Percentiles rank a stretch among this genome's conserved stretches.
These are phyloP conservation scores for Taenaris catops DNA, from an alignment of 2,888 invertebrate species.

Conservation along the genomic window DNA sequence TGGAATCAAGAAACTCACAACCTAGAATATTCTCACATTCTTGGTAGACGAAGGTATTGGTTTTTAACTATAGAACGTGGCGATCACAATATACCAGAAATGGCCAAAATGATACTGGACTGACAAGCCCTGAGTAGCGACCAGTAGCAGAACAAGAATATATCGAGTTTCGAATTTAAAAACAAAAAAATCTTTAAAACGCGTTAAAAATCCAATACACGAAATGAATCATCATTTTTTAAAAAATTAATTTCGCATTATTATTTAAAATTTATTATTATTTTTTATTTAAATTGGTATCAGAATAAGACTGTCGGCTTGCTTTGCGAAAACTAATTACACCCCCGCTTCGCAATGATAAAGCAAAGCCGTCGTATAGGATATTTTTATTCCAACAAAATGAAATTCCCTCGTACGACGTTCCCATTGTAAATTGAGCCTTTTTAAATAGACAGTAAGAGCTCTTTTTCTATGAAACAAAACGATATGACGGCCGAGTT, in stretches of 20 bases:
- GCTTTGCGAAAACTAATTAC: constrained; percentile 76
- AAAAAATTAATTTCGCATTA: background rate
- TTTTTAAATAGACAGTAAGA: constrained; percentile 18
- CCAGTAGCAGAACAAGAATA: no score
- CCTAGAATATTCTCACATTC: no score
- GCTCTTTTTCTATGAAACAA: constrained; percentile 3
- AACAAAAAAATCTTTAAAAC: no score
- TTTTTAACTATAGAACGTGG: no score
- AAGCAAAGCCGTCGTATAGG: constrained; percentile 77
- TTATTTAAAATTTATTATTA: background rate
- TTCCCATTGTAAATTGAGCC: constrained; percentile 27
- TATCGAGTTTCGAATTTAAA: no score
- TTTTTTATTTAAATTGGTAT: constrained; percentile 4
- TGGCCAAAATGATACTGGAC: no score
- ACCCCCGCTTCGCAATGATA: constrained; percentile 72
- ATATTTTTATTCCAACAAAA: constrained; percentile 77
- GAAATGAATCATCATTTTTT: no score
- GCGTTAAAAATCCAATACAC: no score
- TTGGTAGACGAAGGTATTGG: no score
- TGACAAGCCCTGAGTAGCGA: no score
- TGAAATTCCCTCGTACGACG: constrained; percentile 52
- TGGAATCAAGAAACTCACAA: no score
- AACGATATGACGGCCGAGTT: constrained; percentile 21
- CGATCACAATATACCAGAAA: no score
- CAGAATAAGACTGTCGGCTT: constrained; percentile 53